Conservation (phyloP, 1,140 invertebrate species). For the Temnothorax longispinosus region DNA sequence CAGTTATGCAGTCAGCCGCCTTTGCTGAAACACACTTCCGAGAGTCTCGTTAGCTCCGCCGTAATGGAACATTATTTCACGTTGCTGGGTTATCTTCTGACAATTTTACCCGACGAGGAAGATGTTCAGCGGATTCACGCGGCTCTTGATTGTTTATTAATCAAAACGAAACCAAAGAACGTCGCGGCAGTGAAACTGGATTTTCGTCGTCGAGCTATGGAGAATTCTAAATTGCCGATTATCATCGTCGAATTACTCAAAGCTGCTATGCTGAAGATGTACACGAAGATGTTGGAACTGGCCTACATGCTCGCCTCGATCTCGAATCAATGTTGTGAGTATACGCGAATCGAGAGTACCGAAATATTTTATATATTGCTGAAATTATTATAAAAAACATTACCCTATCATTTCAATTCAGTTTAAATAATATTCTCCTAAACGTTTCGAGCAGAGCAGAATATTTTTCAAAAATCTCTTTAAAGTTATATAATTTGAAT, state of each 20-base stretch:
- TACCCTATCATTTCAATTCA: neutral
- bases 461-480: neutral
- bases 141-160: conserved; percentile 68
- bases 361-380: neutral
- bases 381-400: conserved; percentile 31
- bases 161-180: conserved; percentile 18
- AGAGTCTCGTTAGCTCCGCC: conserved; percentile 50
- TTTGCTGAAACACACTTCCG: conserved; percentile 71
- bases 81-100: conserved; percentile 72
- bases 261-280: conserved; percentile 53
- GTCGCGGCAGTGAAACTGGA: conserved; percentile 67
- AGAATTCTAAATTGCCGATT: conserved; percentile 73
- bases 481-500: neutral
- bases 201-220: conserved; percentile 61
- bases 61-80: conserved; percentile 76
- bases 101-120: conserved; percentile 63
- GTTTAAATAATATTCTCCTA: neutral
- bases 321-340: conserved; percentile 75
- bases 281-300: conserved; percentile 69
- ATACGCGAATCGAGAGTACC: neutral
- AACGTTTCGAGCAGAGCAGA: neutral
- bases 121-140: conserved; percentile 60
- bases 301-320: conserved; percentile 66
- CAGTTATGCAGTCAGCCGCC: conserved; percentile 68
- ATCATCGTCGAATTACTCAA: conserved; percentile 67